phyloP scores from a whole-genome alignment of 2,113 vertebrate genomes.

The Pachyramphus minor region DNA sequence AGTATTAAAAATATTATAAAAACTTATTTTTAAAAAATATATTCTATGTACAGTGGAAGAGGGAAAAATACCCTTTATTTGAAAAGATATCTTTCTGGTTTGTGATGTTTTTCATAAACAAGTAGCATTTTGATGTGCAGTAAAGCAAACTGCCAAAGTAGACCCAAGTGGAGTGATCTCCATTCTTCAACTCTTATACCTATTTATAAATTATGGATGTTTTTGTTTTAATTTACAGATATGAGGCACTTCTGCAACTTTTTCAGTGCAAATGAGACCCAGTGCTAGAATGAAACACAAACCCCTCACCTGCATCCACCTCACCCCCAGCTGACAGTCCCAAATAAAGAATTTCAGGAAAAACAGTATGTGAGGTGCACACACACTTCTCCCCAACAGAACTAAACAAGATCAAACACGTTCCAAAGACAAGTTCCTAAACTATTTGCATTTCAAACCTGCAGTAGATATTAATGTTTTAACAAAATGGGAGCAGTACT shows the following conservation, averaged over 20 bases:
- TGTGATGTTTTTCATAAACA: background rate
- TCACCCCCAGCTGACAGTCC: background rate
- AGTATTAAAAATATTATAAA: background rate
- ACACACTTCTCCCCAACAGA: background rate
- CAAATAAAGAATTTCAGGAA: background rate
- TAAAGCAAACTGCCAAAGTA: background rate
- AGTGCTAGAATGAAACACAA: background rate
- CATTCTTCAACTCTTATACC: background rate
- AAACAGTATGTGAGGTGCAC: accelerated
- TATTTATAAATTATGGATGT: background rate
- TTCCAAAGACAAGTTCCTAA: background rate
- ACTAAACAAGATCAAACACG: background rate
- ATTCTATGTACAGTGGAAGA: background rate
- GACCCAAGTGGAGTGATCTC: background rate
- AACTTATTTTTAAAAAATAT: background rate
- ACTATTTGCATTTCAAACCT: background rate
- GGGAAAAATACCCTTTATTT: background rate
- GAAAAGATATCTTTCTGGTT: background rate
- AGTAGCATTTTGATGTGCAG: background rate
- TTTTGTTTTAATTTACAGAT: background rate
- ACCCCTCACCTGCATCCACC: background rate
- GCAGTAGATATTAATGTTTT: accelerated
- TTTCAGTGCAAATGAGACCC: background rate
- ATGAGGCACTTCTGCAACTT: background rate
- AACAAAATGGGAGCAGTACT: accelerated